These are phyloP conservation scores for Axea sp. DNA, from an alignment of 2,888 invertebrate genomes.

Conservation along the genomic window DNA sequence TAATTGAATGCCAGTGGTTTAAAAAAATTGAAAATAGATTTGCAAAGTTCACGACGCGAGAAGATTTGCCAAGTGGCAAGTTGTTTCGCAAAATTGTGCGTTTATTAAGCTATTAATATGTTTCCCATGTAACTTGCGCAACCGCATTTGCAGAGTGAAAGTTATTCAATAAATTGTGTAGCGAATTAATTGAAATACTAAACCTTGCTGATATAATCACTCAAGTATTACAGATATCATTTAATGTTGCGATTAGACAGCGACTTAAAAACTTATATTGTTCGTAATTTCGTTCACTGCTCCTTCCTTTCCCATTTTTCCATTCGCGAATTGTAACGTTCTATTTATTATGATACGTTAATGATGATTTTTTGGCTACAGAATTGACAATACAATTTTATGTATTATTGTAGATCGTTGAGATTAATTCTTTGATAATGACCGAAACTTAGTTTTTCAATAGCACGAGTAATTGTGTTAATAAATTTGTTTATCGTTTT, in stretches of 20 bases:
- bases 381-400: too few species aligned
- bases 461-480: too few species aligned
- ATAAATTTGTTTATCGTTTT: too few species aligned
- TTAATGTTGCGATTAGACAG: conserved; percentile 45
- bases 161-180: conserved; percentile 32
- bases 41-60: conserved; percentile 1
- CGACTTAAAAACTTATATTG: conserved; percentile 11
- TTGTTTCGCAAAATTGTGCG: conserved; percentile 20
- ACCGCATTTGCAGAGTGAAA: conserved; percentile 34
- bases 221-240: conserved; percentile 32
- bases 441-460: too few species aligned
- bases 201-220: conserved; percentile 37
- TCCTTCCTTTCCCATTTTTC: too few species aligned
- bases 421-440: too few species aligned
- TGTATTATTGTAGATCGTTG: too few species aligned
- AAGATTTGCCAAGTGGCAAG: conserved; percentile 15
- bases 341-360: too few species aligned
- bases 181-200: conserved; percentile 51
- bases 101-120: conserved; percentile 50
- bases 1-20: conserved; percentile 6
- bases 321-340: too few species aligned
- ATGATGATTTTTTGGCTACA: too few species aligned
- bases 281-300: conserved; percentile 12
- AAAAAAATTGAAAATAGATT: conserved; percentile 14
- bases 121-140: conserved; percentile 43